These are phyloP conservation scores for Calidris pugnax DNA, from an alignment of 2,113 vertebrate genomes.

Conservation along the genomic window DNA sequence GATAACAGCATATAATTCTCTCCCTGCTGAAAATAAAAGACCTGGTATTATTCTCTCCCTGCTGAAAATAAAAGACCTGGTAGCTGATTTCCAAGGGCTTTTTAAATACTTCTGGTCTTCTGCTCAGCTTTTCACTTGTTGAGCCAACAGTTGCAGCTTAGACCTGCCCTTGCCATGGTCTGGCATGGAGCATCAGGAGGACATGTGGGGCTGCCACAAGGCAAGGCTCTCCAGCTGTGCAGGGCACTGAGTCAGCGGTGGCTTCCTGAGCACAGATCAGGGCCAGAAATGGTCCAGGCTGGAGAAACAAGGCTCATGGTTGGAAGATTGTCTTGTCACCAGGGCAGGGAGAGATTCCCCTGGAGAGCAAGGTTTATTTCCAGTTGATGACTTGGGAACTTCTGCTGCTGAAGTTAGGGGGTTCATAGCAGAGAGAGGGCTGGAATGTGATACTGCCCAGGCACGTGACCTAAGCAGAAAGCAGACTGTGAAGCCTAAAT, in stretches of 20 bases:
- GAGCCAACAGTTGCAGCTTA: neutral
- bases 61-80: neutral
- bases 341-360: neutral
- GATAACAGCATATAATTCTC: neutral
- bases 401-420: neutral
- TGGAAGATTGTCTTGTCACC: neutral
- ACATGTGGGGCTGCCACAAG: neutral
- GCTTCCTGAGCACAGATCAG: neutral
- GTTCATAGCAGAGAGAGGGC: neutral
- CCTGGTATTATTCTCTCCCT: neutral
- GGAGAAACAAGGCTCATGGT: neutral
- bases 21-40: neutral
- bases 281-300: neutral
- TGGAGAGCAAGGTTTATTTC: neutral
- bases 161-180: neutral
- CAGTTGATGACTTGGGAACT: neutral
- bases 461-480: neutral
- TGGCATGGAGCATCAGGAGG: neutral
- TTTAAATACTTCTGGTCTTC: neutral
- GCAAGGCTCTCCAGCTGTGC: neutral
- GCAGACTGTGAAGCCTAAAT: neutral
- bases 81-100: neutral
- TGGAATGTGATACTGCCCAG: neutral
- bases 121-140: neutral
- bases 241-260: neutral